Percentiles rank a stretch among this genome's conserved stretches.
These are phyloP conservation scores for Cichlasoma orientale DNA, from an alignment of 2,797 vertebrate species.

Conservation along the genomic window DNA sequence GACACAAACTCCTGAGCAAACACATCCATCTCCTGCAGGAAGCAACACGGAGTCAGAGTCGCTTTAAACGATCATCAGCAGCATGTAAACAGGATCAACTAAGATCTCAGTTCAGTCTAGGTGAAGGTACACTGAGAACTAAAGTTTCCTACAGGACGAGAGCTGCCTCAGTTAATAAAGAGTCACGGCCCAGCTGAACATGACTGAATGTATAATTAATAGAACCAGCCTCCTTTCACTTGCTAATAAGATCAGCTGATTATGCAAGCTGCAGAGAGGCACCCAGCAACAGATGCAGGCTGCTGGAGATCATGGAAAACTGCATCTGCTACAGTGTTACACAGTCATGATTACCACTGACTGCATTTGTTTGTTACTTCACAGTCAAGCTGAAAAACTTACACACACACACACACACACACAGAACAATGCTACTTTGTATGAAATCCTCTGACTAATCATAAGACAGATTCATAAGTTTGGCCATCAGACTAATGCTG, in stretches of 20 bases:
- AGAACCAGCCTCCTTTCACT: slow-evolving; percentile 66
- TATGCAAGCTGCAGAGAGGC: slow-evolving; percentile 69
- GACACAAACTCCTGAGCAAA: slow-evolving; percentile 78
- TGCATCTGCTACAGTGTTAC: background rate
- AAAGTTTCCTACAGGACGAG: slow-evolving; percentile 5
- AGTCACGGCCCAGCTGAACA: slow-evolving; percentile 32
- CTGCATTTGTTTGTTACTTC: background rate
- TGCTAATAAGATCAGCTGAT: slow-evolving; percentile 78
- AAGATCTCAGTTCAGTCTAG: background rate
- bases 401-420: too few species aligned
- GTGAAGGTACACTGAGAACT: background rate
- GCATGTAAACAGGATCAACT: background rate
- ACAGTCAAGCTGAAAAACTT: background rate
- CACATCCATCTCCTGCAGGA: slow-evolving; percentile 74
- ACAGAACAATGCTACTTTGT: slow-evolving; percentile 46
- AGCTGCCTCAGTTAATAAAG: background rate
- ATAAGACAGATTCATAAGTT: slow-evolving; percentile 42
- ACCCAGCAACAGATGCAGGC: slow-evolving; percentile 49
- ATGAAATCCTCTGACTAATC: slow-evolving; percentile 42
- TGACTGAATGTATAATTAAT: slow-evolving; percentile 60
- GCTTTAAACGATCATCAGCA: background rate
- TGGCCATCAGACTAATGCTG: background rate
- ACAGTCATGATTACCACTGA: background rate
- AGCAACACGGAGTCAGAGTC: background rate
- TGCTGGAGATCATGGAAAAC: slow-evolving; percentile 46